phyloP scores from a whole-genome alignment of 2,888 invertebrate genomes.

The Theretra japonica region DNA sequence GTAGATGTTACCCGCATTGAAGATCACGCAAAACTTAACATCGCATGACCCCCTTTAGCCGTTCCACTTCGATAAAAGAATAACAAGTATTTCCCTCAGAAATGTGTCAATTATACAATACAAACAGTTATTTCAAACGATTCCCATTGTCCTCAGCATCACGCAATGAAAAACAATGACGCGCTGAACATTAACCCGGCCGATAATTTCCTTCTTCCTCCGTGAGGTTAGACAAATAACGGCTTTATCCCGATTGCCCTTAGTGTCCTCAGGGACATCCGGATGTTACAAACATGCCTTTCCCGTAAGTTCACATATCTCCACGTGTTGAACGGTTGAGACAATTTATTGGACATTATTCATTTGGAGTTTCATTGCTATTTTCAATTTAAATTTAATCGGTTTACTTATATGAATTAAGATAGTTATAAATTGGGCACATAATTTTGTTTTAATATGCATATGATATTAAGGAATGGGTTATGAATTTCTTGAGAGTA shows the following conservation, averaged over 20 bases:
- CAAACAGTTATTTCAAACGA: conserved; percentile 20
- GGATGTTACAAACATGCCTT: conserved; percentile 37
- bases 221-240: conserved; percentile 31
- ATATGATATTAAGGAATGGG: too few species aligned
- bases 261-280: conserved; percentile 32
- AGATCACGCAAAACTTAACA: neutral
- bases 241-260: conserved; percentile 35
- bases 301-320: conserved; percentile 11
- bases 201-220: conserved; percentile 32
- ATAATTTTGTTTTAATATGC: neutral
- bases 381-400: conserved; percentile 13
- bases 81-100: neutral
- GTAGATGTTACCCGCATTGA: too few species aligned
- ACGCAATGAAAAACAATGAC: conserved; percentile 32
- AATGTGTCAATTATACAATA: conserved; percentile 14
- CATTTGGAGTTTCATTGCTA: neutral
- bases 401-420: neutral
- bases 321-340: neutral
- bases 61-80: neutral
- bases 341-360: neutral
- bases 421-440: neutral
- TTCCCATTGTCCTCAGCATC: conserved; percentile 19
- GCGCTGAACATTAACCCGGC: conserved; percentile 28
- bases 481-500: too few species aligned
- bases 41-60: neutral